Base-by-base conservation (phyloP, 1,140 invertebrate species). In the Euborellia annulipes region DNA sequence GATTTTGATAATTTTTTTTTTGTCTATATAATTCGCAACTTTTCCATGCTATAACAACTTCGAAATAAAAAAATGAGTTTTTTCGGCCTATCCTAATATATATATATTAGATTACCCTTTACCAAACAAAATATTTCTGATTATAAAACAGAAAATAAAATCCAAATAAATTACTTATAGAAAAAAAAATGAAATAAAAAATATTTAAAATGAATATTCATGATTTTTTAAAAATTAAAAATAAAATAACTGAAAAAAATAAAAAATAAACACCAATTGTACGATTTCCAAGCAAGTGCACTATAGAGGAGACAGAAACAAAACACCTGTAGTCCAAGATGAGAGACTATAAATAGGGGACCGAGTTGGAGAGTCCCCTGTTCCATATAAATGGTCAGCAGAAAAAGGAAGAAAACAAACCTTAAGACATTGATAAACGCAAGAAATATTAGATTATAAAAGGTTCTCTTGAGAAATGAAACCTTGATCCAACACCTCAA, bases 311-410 rank as follows among this genome's bases (percentile, higher is more conserved):
- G 46, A 36, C 38, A 46, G 43, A 50, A 48, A 39, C 45, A 40
- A 47, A 43, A 36, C 50, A 60, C 58, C 58, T 60, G 58, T 50
- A 52, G 57, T 60, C 58, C 58, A 60, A 51, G 58, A 54, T 45
- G 58, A 56, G 49, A 58, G 52, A 53, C 53, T 57, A 52, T 54
- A 54, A 50, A 52, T 50, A 40, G 55, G 48, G 47, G 54, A 52
- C 46, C 54, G 47, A 38, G 54, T 49, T 43, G 55, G 51, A 22
- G 54, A 56, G 41, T 54, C 52, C 48, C 48, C 55, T 55, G 53
- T 36, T 48, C 44, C 44, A 47, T 41, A 18, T 17, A 48, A 39
- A 23, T 42, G 43, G 47, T 46, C 36, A 46, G 47, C 47, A 49
- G 38, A 43, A 41, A 38, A 48, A 40, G 40, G 27, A 49, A 45